Evolutionary conservation across 2,888 invertebrate genomes (phyloP).

Genomic region (Ennomos erosarius): DNA sequence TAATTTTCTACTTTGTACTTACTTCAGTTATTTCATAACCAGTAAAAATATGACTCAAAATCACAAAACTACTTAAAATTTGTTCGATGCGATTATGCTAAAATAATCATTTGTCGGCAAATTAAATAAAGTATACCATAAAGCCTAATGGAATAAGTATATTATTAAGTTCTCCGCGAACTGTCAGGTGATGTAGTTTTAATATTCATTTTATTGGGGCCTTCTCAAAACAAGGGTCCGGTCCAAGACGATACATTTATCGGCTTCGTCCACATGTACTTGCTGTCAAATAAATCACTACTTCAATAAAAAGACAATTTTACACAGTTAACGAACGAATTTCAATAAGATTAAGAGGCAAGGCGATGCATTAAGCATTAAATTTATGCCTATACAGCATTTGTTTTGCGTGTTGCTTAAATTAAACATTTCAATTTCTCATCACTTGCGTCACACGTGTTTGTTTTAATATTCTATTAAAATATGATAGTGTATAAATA

Average conservation of each 20-base stretch:
- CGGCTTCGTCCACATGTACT: slow-evolving; percentile 68
- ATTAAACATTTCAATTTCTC: slow-evolving; percentile 41
- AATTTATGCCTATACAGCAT: slow-evolving; percentile 40
- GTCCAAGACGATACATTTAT: slow-evolving; percentile 72
- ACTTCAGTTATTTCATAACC: slow-evolving; percentile 2
- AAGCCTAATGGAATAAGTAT: slow-evolving; percentile 33
- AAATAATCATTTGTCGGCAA: slow-evolving; percentile 28
- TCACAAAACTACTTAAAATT: slow-evolving; percentile 22
- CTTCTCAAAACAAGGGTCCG: slow-evolving; percentile 71
- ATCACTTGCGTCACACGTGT: slow-evolving; percentile 32
- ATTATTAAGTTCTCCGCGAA: slow-evolving; percentile 56
- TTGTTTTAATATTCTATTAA: slow-evolving; percentile 40
- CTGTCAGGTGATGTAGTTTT: slow-evolving; percentile 59
- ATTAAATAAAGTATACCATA: slow-evolving; percentile 28
- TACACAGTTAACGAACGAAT: slow-evolving; percentile 68
- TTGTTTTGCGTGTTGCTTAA: slow-evolving; percentile 40
- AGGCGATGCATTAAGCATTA: slow-evolving; percentile 42
- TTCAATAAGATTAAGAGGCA: slow-evolving; percentile 68
- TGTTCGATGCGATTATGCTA: slow-evolving; percentile 24
- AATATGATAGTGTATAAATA: slow-evolving; percentile 36
- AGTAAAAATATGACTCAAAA: slow-evolving; percentile 10
- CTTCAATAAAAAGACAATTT: slow-evolving; percentile 74
- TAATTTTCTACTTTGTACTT: slow-evolving; percentile 6
- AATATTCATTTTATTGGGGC: slow-evolving; percentile 51
- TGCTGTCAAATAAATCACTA: slow-evolving; percentile 77